A percentile compares a stretch with the other conserved stretches of the same genome.
phyloP scores from a whole-genome alignment of 2,797 vertebrate genomes.

The Sitta carolinensis region DNA sequence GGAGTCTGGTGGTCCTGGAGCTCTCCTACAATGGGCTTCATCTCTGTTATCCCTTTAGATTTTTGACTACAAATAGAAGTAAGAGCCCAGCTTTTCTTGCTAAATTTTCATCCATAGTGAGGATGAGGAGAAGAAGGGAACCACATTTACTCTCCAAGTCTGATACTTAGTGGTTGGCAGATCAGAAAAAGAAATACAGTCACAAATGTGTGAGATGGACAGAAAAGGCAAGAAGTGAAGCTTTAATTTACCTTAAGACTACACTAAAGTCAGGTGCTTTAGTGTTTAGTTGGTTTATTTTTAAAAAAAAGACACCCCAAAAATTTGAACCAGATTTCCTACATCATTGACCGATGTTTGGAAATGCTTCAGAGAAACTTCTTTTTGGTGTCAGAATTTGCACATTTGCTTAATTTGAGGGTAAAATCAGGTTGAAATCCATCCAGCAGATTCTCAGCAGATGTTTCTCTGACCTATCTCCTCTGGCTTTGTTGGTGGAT shows the following conservation, averaged over 20 bases:
- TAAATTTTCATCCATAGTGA: background rate
- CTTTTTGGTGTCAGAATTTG: conserved; percentile 12
- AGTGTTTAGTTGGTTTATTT: background rate
- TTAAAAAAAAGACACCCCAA: background rate
- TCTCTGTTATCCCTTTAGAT: background rate
- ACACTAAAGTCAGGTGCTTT: background rate
- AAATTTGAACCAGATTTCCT: conserved; percentile 9
- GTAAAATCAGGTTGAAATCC: background rate
- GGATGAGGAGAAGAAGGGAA: background rate
- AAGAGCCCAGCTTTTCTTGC: background rate
- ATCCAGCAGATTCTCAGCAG: conserved; percentile 8
- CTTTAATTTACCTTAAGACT: background rate
- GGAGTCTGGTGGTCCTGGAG: background rate
- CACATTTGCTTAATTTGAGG: conserved; percentile 15
- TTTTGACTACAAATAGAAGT: background rate
- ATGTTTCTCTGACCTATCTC: background rate
- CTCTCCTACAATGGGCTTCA: background rate
- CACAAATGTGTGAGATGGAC: background rate
- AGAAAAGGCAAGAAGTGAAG: background rate
- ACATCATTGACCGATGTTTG: background rate
- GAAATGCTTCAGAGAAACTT: conserved; percentile 23
- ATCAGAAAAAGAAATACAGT: background rate
- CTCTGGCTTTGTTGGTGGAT: background rate
- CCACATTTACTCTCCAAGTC: background rate
- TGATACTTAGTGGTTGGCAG: background rate